Conservation (phyloP, 2,888 invertebrate species). For the Acrobasis consociella region DNA sequence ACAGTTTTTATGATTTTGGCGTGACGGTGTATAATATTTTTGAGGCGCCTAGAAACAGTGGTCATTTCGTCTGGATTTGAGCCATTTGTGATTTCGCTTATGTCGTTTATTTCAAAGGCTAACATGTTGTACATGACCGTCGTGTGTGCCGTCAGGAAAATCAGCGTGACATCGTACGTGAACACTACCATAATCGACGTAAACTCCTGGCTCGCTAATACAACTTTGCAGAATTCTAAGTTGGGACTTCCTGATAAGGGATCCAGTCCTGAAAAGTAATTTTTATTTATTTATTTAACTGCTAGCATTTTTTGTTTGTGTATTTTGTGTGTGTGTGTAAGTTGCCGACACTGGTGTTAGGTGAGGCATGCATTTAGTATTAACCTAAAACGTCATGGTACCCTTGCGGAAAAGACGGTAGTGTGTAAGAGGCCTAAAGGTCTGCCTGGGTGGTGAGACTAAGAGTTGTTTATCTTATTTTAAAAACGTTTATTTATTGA, state of each 20-base stretch:
- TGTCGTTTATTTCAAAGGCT: conserved; percentile 38
- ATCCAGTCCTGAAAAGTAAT: conserved; percentile 9
- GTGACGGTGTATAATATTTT: conserved; percentile 40
- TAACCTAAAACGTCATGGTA: background rate
- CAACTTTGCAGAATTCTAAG: conserved; percentile 39
- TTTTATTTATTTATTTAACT: too few relatives aligned
- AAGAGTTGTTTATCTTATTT: too few relatives aligned
- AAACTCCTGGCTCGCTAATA: conserved; percentile 42
- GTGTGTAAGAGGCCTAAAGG: too few relatives aligned
- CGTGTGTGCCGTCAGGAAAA: conserved; percentile 47
- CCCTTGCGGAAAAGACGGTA: too few relatives aligned
- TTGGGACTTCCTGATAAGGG: conserved; percentile 34
- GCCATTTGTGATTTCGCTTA: conserved; percentile 18
- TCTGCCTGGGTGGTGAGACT: too few relatives aligned
- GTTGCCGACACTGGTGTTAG: too few relatives aligned
- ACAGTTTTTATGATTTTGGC: conserved; percentile 39
- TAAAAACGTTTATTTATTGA: too few relatives aligned
- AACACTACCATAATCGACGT: conserved; percentile 35
- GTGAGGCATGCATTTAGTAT: too few relatives aligned
- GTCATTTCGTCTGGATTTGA: background rate
- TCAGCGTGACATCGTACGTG: conserved; percentile 40
- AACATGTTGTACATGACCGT: conserved; percentile 43
- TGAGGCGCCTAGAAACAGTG: conserved; percentile 34
- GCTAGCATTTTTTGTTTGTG: too few relatives aligned
- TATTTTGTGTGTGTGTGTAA: too few relatives aligned